Evolutionary conservation across 2,797 vertebrate genomes (phyloP), one percentile per base, ranked within the genome.

Genomic region (Gephyroberyx darwinii): DNA sequence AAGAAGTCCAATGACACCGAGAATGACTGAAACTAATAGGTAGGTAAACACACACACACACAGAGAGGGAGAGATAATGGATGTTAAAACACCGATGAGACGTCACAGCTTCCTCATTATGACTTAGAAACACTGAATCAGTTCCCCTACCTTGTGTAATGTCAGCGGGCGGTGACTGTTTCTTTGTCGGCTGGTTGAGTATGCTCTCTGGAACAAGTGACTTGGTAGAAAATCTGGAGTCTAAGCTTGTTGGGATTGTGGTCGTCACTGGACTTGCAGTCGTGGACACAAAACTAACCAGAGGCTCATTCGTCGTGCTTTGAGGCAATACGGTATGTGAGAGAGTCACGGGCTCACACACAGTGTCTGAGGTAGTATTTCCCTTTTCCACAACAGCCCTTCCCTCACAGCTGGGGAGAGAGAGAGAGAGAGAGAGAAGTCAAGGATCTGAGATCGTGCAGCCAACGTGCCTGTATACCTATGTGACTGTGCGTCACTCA

Each of bases 401-500:
- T 4, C 83, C 72, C 0, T 53, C 16, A 74, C 93, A 94, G 52
- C 93, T 94, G 74, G 26, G 63, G 51, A 86, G 41, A 57, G 48
- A 69, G 19, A 66, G 4, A 79, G 17, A 65, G 47, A 56, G 17
- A 52, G 62, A 13, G 8, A 53, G 16, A 45, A 45, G 41, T 84
- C 43, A 83, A 53, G 54, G 17, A 61, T 62, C 19, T 39, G 65
- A 47, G 16, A 43, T 41, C 30, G 56, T 22, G 12, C 19, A 14
- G 7, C 19, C 14, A 59, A 41, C 37, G 35, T 30, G 65, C 19
- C 31, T 54, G 35, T 22, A 19, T 19, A 17, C 2, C 53, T 45
- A 75, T 33, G 53, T 71, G 37, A 5, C 13, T 56, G 22, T 47
- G 20, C 9, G 45, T 63, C 4, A 84, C 86, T 91, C 74, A 94